Conservation (phyloP, 2,113 vertebrate species). For the Micromys minutus region DNA sequence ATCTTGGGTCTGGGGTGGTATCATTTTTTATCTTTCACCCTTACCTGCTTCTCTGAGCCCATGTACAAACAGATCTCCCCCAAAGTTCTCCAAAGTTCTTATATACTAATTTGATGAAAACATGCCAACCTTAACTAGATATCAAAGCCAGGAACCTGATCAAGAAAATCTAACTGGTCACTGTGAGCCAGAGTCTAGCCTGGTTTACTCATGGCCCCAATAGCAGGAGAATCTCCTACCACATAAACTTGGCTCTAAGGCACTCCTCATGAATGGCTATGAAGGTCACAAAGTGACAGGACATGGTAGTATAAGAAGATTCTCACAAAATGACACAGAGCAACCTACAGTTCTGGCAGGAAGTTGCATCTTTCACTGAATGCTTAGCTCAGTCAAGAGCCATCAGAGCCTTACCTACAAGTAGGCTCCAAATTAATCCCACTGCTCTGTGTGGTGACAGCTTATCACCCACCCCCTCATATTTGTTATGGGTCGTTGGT, state of each 20-base stretch:
- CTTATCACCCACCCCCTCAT: background rate
- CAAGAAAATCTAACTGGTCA: background rate
- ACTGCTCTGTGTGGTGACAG: background rate
- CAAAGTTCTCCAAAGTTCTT: background rate
- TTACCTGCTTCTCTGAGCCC: background rate
- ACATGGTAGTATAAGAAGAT: background rate
- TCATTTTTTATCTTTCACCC: background rate
- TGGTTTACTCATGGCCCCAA: background rate
- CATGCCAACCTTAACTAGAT: background rate
- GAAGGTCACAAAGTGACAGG: background rate
- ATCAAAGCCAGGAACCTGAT: background rate
- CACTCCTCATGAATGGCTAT: background rate
- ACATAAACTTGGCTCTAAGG: background rate
- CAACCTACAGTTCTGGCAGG: background rate
- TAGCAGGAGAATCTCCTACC: too few species aligned
- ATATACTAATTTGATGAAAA: background rate
- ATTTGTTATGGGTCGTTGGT: slow-evolving; percentile 21
- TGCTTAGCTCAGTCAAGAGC: background rate
- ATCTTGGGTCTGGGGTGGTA: background rate
- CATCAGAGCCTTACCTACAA: background rate
- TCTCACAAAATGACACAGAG: background rate
- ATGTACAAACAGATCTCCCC: background rate
- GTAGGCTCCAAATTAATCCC: background rate
- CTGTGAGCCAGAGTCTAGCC: background rate
- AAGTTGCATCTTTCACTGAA: background rate